These are phyloP conservation scores for Sphinx pinastri DNA, from an alignment of 2,888 invertebrate genomes.

Conservation along the genomic window DNA sequence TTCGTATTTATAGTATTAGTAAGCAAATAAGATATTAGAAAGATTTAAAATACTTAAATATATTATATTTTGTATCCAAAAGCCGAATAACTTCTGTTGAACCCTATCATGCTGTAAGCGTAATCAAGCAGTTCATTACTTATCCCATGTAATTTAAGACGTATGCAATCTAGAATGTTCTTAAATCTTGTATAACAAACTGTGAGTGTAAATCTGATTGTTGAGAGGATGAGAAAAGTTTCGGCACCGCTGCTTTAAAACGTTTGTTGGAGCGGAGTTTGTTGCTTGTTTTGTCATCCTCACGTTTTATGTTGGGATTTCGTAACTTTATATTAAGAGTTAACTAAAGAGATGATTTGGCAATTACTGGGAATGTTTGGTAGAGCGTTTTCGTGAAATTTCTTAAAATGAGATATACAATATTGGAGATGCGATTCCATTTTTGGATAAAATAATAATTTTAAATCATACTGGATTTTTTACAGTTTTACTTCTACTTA, in stretches of 20 bases:
- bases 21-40: too few species aligned
- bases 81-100: too few species aligned
- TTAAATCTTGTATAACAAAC: background rate
- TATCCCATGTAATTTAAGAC: too few species aligned
- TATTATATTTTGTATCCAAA: too few species aligned
- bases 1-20: too few species aligned
- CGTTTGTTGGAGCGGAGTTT: constrained; percentile 4
- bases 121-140: too few species aligned
- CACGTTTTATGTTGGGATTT: constrained; percentile 11
- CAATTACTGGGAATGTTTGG: background rate
- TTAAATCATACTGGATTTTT: too few species aligned
- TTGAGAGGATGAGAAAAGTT: constrained; percentile 9
- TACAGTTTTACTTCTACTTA: too few species aligned
- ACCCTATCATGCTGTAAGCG: too few species aligned
- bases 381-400: background rate
- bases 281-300: constrained; percentile 4
- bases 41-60: too few species aligned
- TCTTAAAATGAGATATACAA: background rate
- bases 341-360: background rate
- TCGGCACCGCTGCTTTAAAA: constrained; percentile 4
- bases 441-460: too few species aligned
- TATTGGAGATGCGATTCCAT: too few species aligned
- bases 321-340: constrained; percentile 2
- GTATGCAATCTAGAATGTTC: background rate
- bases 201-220: background rate